Evolutionary conservation across 2,888 invertebrate species (phyloP).

Genomic region (Blera fallax): DNA sequence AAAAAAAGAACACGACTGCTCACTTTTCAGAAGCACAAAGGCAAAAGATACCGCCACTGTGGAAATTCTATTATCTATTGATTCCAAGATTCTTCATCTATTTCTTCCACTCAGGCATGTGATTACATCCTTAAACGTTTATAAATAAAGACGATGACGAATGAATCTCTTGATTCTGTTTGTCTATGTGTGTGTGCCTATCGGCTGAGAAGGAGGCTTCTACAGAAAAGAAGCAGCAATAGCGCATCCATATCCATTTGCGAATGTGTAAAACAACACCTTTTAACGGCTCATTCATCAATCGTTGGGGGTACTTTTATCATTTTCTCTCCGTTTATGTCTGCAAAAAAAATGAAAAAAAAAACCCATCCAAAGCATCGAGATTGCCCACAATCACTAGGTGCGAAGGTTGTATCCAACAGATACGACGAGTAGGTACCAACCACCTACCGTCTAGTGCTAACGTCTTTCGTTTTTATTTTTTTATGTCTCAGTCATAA

Average conservation of each 20-base stretch:
- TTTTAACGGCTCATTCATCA: slow-evolving; percentile 65
- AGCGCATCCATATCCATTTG: slow-evolving; percentile 18
- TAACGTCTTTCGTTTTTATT: slow-evolving; percentile 53
- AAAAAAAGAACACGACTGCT: slow-evolving; percentile 5
- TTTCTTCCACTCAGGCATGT: slow-evolving; percentile 24
- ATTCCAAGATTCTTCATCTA: slow-evolving; percentile 29
- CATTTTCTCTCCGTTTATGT: slow-evolving; percentile 23
- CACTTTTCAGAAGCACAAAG: background rate
- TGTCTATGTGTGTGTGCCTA: background rate
- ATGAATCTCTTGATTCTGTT: background rate
- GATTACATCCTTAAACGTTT: slow-evolving; percentile 57
- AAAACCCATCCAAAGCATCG: too few relatives aligned
- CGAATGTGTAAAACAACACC: slow-evolving; percentile 51
- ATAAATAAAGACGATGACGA: slow-evolving; percentile 26
- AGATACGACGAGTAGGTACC: background rate
- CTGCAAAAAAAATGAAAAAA: too few relatives aligned
- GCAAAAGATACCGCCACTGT: background rate
- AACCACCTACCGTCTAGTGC: slow-evolving; percentile 11
- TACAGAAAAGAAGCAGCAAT: background rate
- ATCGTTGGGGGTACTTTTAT: slow-evolving; percentile 47
- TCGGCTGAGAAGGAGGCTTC: too few relatives aligned
- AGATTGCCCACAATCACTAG: slow-evolving; percentile 16
- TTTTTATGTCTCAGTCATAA: slow-evolving; percentile 57
- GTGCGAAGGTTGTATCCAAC: slow-evolving; percentile 45
- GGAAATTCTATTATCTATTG: slow-evolving; percentile 51